Evolutionary conservation across 2,888 invertebrate genomes (phyloP).

Genomic region (Calliphora vomitoria): DNA sequence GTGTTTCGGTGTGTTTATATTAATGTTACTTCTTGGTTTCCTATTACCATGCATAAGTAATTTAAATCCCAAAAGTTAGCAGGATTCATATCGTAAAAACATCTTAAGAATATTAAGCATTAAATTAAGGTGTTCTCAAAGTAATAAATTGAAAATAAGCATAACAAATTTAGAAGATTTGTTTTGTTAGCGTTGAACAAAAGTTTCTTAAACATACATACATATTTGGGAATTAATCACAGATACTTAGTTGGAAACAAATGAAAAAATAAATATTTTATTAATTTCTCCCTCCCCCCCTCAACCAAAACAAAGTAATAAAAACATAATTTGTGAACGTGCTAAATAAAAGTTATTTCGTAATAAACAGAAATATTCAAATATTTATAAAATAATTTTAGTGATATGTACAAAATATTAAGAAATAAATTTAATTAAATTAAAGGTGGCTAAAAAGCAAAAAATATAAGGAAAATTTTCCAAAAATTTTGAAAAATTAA

Average conservation of each 20-base stretch:
- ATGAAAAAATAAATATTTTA: neutral
- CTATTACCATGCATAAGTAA: neutral
- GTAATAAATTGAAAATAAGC: neutral
- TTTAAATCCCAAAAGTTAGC: neutral
- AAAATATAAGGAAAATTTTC: too few relatives aligned
- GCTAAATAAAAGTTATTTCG: neutral
- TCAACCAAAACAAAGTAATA: neutral
- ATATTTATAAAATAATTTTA: too few relatives aligned
- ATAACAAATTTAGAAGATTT: neutral
- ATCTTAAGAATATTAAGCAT: neutral
- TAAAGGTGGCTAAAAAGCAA: too few relatives aligned
- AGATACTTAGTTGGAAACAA: neutral
- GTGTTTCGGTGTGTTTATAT: conserved; percentile 5
- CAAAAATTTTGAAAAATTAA: too few relatives aligned
- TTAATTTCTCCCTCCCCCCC: neutral
- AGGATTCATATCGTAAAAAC: neutral
- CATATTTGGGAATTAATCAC: neutral
- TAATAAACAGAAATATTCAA: neutral
- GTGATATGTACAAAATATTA: too few relatives aligned
- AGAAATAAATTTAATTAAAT: too few relatives aligned
- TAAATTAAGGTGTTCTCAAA: neutral
- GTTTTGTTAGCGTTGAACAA: too few relatives aligned
- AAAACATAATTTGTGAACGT: neutral
- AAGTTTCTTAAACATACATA: neutral
- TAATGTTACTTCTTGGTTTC: too few relatives aligned